A percentile compares a stretch with the other conserved stretches of the same genome.
phyloP scores from a whole-genome alignment of 1,140 invertebrate species.

The Heliothis subflexa region DNA sequence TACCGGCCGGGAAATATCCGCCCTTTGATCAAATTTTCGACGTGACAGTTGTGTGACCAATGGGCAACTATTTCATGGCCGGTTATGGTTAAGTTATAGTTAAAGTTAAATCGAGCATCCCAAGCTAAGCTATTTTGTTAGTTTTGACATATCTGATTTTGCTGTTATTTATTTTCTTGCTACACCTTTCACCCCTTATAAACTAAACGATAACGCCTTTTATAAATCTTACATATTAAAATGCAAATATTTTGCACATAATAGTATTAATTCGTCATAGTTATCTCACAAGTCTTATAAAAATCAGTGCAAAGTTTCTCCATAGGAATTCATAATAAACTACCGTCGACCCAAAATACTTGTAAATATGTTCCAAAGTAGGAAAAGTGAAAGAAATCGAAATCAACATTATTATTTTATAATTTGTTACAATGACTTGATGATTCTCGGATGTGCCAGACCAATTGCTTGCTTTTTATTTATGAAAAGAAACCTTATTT shows the following conservation, averaged over 20 bases:
- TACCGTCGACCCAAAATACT: slow-evolving; percentile 2
- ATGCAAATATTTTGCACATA: slow-evolving; percentile 9
- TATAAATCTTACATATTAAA: slow-evolving; percentile 8
- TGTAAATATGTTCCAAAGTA: slow-evolving; percentile 49
- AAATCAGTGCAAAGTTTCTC: slow-evolving; percentile 17
- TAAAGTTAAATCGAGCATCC: too few relatives aligned
- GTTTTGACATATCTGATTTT: too few relatives aligned
- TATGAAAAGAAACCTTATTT: slow-evolving; percentile 4
- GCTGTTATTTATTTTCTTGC: background rate
- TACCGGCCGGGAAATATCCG: too few relatives aligned
- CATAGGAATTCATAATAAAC: slow-evolving; percentile 30
- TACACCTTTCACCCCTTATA: slow-evolving; percentile 23
- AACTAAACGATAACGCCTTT: background rate
- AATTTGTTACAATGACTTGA: slow-evolving; percentile 68
- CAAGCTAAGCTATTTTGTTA: too few relatives aligned
- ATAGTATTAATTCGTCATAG: background rate
- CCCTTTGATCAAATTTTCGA: too few relatives aligned
- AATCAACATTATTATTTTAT: slow-evolving; percentile 58
- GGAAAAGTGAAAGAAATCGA: slow-evolving; percentile 66
- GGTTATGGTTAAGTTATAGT: too few relatives aligned
- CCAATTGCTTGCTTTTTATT: background rate
- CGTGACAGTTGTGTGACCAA: too few relatives aligned
- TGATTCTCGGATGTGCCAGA: slow-evolving; percentile 45
- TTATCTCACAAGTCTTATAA: background rate
- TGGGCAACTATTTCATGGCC: too few relatives aligned